phyloP scores from a whole-genome alignment of 1,140 invertebrate species.

The Camponotus floridanus region DNA sequence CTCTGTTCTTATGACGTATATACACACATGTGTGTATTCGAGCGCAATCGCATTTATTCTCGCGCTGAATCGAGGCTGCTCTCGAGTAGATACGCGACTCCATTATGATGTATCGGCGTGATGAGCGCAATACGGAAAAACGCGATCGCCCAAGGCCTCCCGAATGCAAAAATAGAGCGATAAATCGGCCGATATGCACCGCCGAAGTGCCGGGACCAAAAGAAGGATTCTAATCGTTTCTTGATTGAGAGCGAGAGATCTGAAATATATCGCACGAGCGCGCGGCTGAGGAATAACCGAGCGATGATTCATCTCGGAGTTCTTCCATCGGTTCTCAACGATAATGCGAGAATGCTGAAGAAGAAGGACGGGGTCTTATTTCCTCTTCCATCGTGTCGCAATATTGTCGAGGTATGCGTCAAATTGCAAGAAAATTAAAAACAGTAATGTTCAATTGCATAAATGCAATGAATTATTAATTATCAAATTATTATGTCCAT shows the following conservation, averaged over 20 bases:
- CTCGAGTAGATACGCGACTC: conserved; percentile 30
- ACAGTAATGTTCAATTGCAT: no score
- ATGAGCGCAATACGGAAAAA: conserved; percentile 41
- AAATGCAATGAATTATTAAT: neutral
- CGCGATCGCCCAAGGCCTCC: conserved; percentile 45
- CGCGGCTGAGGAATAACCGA: conserved; percentile 54
- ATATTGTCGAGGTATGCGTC: neutral
- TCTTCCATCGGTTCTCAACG: conserved; percentile 56
- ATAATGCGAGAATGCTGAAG: conserved; percentile 13
- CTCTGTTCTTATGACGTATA: no score
- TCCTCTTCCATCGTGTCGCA: neutral
- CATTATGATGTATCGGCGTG: conserved; percentile 49
- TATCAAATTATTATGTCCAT: neutral
- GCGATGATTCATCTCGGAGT: conserved; percentile 66
- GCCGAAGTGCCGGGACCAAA: neutral
- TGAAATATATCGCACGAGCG: conserved; percentile 20
- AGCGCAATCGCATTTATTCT: conserved; percentile 50
- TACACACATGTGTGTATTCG: no score
- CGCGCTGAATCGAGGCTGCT: conserved; percentile 43
- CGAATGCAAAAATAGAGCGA: conserved; percentile 65
- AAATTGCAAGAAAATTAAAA: neutral
- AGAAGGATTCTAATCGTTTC: conserved; percentile 61
- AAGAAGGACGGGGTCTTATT: neutral
- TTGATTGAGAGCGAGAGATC: conserved; percentile 41
- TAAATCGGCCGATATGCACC: conserved; percentile 67